Percentiles rank a stretch among this genome's conserved stretches.
These are phyloP conservation scores for Coccyzus lansbergi DNA, from an alignment of 2,797 vertebrate species.

Conservation along the genomic window DNA sequence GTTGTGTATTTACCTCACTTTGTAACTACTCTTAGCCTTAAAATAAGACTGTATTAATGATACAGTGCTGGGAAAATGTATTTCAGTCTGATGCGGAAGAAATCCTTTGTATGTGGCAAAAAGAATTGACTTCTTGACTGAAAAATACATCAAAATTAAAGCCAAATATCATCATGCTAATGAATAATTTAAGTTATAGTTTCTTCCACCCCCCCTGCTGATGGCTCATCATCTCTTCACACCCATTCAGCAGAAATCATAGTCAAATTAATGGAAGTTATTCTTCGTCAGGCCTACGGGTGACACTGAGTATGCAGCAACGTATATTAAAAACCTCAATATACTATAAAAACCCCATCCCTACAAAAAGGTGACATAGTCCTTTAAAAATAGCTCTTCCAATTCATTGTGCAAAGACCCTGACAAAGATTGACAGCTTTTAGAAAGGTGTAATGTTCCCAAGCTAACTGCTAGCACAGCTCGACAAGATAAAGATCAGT, in stretches of 20 bases:
- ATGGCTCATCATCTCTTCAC: neutral
- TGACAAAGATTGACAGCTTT: conserved; percentile 90
- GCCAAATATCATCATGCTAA: neutral
- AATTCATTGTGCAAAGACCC: conserved; percentile 83
- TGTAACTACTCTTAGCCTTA: neutral
- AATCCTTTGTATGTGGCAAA: neutral
- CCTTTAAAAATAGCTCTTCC: conserved; percentile 81
- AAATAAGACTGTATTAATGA: neutral
- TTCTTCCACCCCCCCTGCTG: neutral
- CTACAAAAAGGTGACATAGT: conserved; percentile 80
- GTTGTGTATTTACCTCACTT: neutral
- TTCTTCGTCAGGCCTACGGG: conserved; percentile 10
- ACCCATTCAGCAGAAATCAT: neutral
- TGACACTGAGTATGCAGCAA: conserved; percentile 53
- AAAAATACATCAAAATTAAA: neutral
- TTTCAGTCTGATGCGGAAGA: neutral
- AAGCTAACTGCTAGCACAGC: conserved; percentile 87
- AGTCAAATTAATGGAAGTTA: conserved; percentile 5
- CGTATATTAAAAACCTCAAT: conserved; percentile 4
- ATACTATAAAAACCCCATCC: conserved; percentile 61
- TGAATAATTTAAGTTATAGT: neutral
- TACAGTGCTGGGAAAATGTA: neutral
- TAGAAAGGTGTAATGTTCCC: conserved; percentile 91
- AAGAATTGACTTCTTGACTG: neutral
- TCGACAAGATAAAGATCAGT: conserved; percentile 94